A percentile compares a stretch with the other conserved stretches of the same genome.
Evolutionary conservation across 2,888 invertebrate genomes (phyloP).

Genomic region (Lymantria monacha): DNA sequence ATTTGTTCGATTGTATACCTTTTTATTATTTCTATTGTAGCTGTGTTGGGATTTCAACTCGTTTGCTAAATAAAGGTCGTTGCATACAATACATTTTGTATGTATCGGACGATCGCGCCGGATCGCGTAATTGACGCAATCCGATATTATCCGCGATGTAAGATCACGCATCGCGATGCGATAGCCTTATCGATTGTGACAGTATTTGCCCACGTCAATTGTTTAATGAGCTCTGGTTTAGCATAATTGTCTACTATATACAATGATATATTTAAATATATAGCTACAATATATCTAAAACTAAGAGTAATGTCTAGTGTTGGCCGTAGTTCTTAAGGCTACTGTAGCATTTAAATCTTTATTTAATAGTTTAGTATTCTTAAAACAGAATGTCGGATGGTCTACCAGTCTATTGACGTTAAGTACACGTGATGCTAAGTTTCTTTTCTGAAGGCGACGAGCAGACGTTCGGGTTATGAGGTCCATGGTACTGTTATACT

Average conservation of each 20-base stretch:
- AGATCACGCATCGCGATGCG: slow-evolving; percentile 67
- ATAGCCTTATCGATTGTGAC: slow-evolving; percentile 72
- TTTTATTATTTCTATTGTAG: slow-evolving; percentile 30
- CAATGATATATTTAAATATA: background rate
- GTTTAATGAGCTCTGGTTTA: slow-evolving; percentile 65
- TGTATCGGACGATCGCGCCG: slow-evolving; percentile 70
- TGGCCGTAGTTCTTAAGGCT: too few relatives aligned
- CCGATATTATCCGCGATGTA: slow-evolving; percentile 74
- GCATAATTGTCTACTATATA: slow-evolving; percentile 47
- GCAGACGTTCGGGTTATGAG: too few relatives aligned
- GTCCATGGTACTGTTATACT: too few relatives aligned
- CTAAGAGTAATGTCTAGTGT: too few relatives aligned
- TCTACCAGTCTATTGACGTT: too few relatives aligned
- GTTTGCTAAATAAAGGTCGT: slow-evolving; percentile 55
- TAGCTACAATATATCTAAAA: too few relatives aligned
- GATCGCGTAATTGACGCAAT: slow-evolving; percentile 79
- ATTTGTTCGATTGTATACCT: slow-evolving; percentile 2
- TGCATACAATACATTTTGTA: slow-evolving; percentile 72
- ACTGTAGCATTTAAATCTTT: too few relatives aligned
- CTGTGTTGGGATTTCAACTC: slow-evolving; percentile 22
- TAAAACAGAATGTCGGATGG: too few relatives aligned
- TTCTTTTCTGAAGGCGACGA: too few relatives aligned
- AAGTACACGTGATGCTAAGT: too few relatives aligned
- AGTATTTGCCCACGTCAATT: slow-evolving; percentile 65
- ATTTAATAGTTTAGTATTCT: too few relatives aligned